phyloP scores from a whole-genome alignment of 2,797 vertebrate species.

The Coilia nasus region DNA sequence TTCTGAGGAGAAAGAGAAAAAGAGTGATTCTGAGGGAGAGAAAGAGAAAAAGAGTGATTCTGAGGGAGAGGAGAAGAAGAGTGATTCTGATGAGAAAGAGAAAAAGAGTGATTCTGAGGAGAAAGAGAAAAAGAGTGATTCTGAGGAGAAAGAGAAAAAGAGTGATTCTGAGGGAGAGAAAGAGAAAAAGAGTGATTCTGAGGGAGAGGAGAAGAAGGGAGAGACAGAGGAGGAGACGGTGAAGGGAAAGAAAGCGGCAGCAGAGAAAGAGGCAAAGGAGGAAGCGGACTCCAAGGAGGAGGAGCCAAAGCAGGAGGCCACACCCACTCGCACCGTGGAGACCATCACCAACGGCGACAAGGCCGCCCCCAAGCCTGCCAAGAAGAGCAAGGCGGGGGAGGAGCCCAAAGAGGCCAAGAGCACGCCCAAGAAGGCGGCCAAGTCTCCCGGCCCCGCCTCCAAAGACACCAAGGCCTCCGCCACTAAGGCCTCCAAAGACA shows the following conservation, averaged over 20 bases:
- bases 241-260: conserved; percentile 42
- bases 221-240: conserved; percentile 60
- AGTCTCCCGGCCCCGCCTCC: conserved; percentile 52
- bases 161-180: conserved; percentile 44
- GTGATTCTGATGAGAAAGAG: conserved; percentile 42
- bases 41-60: neutral
- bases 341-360: conserved; percentile 78
- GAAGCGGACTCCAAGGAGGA: neutral
- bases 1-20: conserved; percentile 51
- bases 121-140: conserved; percentile 48
- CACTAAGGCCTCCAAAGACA: conserved; percentile 81
- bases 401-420: conserved; percentile 81
- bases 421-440: conserved; percentile 73
- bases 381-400: conserved; percentile 81
- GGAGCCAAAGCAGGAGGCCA: conserved; percentile 65
- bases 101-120: conserved; percentile 42
- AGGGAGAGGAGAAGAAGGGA: conserved; percentile 63
- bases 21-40: conserved; percentile 53
- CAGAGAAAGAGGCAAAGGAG: too few species aligned
- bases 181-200: conserved; percentile 65
- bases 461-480: too few species aligned
- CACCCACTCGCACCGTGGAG: conserved; percentile 77
- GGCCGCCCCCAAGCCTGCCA: conserved; percentile 78
- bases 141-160: conserved; percentile 57
- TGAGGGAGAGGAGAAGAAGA: conserved; percentile 38